Conservation (phyloP, 1,140 invertebrate species). For the Anoplophora glabripennis region DNA sequence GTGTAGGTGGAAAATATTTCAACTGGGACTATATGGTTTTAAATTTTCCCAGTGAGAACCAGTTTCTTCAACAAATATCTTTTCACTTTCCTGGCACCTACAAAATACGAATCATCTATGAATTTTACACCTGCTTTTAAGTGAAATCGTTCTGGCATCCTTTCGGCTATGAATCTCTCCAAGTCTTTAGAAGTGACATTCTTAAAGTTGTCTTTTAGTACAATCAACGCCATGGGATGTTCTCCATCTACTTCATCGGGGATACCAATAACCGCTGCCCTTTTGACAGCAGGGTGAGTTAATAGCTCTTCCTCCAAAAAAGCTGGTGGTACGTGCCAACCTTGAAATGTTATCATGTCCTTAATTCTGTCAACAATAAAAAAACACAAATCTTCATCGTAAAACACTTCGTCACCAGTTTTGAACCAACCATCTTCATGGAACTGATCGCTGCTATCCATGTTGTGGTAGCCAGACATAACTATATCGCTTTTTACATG, state of each 20-base stretch:
- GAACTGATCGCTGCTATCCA: constrained; percentile 40
- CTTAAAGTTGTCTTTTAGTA: constrained; percentile 42
- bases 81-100: constrained; percentile 62
- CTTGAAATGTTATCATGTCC: constrained; percentile 72
- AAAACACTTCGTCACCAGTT: constrained; percentile 69
- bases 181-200: constrained; percentile 51
- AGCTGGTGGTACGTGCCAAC: not conserved
- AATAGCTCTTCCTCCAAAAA: not conserved
- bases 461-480: constrained; percentile 56
- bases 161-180: constrained; percentile 49
- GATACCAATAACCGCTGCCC: too few species aligned
- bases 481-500: constrained; percentile 52
- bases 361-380: constrained; percentile 69
- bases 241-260: constrained; percentile 59
- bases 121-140: constrained; percentile 59
- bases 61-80: constrained; percentile 51
- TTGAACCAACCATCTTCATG: constrained; percentile 63
- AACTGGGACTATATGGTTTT: too few species aligned
- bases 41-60: too few species aligned
- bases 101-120: constrained; percentile 59
- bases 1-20: too few species aligned
- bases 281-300: constrained; percentile 11
- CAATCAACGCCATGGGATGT: constrained; percentile 64
- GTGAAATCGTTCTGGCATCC: constrained; percentile 44
- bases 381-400: constrained; percentile 62